Evolutionary conservation across 1,140 invertebrate species (phyloP), one percentile per base, ranked within the genome.

Genomic region (Musca domestica): DNA sequence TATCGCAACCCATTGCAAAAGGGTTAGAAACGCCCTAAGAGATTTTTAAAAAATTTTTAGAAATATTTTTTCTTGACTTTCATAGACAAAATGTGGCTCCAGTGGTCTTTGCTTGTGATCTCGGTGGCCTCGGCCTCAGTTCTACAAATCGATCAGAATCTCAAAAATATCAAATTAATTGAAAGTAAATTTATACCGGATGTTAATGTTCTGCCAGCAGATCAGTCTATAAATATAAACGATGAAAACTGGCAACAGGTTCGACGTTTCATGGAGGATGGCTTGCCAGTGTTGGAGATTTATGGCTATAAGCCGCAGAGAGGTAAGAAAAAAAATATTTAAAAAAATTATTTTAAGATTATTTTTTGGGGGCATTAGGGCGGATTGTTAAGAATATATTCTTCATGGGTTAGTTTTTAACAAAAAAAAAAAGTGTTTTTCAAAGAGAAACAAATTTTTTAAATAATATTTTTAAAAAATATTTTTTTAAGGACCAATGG

Each of bases 211-310:
- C 63, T 77, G 61, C 22, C 65, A 14, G 63, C 27, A 17, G 69
- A 67, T 65, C 49, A 54, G 63, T 20, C 56, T 14, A 61, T 61
- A 7, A 63, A 61, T 19, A 46, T 22, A 12, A 73, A 80, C 58
- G 76, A 76, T 67, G 78, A 80, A 58, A 80, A 80, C 70, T 80
- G 76, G 76, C 76, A 77, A 61, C 78, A 78, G 46, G 72, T 78
- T 66, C 73, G 74, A 65, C 78, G 74, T 70, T 81, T 81, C 69
- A 73, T 80, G 68, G 76, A 79, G 52, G 77, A 80, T 64, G 78
- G 78, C 27, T 74, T 80, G 71, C 78, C 78, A 20, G 78, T 80
- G 61, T 70, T 81, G 70, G 78, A 80, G 27, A 67, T 78, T 4
- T 78, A 80, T 58, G 78, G 75, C 52, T 81, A 80, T 52, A 78